Evolutionary conservation across 2,888 invertebrate species (phyloP).

Genomic region (Dendrolimus pini): DNA sequence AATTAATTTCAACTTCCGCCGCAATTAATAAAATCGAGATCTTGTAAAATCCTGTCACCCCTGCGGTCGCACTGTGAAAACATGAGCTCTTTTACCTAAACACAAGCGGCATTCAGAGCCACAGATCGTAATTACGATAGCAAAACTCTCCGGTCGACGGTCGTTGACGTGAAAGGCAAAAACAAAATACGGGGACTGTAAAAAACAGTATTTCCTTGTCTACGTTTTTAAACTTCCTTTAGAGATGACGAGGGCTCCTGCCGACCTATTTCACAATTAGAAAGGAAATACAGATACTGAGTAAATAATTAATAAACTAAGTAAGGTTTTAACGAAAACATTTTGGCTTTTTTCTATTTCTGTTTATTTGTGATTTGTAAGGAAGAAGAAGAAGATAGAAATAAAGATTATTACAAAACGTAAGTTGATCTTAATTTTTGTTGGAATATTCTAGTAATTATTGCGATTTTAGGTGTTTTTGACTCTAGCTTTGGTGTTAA

Average conservation of each 20-base stretch:
- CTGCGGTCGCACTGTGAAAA: background rate
- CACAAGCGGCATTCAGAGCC: slow-evolving; percentile 32
- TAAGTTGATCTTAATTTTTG: too few species aligned
- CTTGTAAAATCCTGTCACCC: background rate
- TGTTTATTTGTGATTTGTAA: too few species aligned
- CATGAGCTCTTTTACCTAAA: slow-evolving; percentile 8
- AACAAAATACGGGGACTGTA: slow-evolving; percentile 15
- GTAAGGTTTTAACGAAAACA: background rate
- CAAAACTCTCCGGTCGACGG: slow-evolving; percentile 13
- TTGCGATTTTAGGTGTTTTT: too few species aligned
- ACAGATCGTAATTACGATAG: slow-evolving; percentile 47
- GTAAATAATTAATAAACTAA: background rate
- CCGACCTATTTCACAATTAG: background rate
- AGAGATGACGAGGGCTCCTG: background rate
- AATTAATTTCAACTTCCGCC: background rate
- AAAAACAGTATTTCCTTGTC: background rate
- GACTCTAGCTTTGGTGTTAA: too few species aligned
- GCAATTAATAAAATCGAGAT: background rate
- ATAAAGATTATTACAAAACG: too few species aligned
- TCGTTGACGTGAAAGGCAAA: slow-evolving; percentile 37
- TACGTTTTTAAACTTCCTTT: background rate
- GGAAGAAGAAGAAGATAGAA: too few species aligned
- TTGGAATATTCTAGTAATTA: too few species aligned
- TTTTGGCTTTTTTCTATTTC: too few species aligned
- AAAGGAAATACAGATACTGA: background rate